These are phyloP conservation scores for Lissonota sp. DNA, from an alignment of 2,888 invertebrate genomes.

Conservation along the genomic window DNA sequence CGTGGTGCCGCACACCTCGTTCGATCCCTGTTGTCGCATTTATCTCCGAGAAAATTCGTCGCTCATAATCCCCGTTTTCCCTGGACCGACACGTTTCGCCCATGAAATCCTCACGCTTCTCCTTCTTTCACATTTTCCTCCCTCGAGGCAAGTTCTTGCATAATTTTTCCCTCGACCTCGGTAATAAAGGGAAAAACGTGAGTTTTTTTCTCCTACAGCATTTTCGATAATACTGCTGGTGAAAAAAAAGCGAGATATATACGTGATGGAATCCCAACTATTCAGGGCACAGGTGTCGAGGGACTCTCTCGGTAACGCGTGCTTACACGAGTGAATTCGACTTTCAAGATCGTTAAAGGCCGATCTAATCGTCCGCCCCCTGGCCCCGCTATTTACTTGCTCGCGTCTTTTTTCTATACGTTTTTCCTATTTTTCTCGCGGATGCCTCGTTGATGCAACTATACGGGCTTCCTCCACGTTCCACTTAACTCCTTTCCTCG, in stretches of 20 bases:
- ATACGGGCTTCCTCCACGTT: slow-evolving; percentile 64
- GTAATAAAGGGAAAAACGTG: no score
- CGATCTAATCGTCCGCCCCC: slow-evolving; percentile 28
- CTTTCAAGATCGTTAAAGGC: no score
- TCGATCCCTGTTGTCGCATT: slow-evolving; percentile 1
- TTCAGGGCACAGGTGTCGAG: no score
- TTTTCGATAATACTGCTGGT: no score
- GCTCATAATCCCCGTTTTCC: slow-evolving; percentile 62
- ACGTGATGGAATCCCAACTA: no score
- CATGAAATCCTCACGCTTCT: slow-evolving; percentile 63
- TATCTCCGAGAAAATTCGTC: slow-evolving; percentile 26
- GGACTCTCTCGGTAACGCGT: no score
- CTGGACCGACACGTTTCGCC: slow-evolving; percentile 64
- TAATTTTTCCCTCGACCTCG: slow-evolving; percentile 7
- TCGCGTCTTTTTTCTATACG: slow-evolving; percentile 8
- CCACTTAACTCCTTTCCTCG: slow-evolving; percentile 74
- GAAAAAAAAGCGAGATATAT: no score
- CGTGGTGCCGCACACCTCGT: slow-evolving; percentile 35
- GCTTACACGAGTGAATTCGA: no score
- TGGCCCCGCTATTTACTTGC: slow-evolving; percentile 36
- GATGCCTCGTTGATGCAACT: no score
- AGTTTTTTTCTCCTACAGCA: no score
- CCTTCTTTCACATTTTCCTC: slow-evolving; percentile 59
- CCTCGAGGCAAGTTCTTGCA: slow-evolving; percentile 26
- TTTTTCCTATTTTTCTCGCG: slow-evolving; percentile 17